Percentiles rank a stretch among this genome's conserved stretches.
Conservation (phyloP, 2,113 vertebrate species). For the Thymallus thymallus region DNA sequence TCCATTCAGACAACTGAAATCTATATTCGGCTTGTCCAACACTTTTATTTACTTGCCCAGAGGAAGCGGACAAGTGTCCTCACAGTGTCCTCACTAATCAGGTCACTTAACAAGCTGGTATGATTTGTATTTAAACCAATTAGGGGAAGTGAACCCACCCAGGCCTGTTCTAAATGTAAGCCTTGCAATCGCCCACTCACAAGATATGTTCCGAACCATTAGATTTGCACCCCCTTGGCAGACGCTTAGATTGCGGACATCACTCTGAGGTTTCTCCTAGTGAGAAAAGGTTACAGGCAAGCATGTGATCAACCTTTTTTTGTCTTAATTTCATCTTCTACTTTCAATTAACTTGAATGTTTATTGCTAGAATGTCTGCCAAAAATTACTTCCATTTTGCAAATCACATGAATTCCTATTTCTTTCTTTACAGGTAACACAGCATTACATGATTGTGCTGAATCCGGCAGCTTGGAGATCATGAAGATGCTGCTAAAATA, state of each 20-base stretch:
- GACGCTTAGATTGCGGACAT: neutral
- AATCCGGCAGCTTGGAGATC: constrained; percentile 98
- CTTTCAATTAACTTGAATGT: too few species aligned
- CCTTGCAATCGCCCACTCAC: neutral
- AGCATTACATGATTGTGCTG: constrained; percentile 93
- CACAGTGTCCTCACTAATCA: too few species aligned
- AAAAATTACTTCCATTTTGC: neutral
- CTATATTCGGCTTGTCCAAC: too few species aligned
- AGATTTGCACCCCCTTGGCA: neutral
- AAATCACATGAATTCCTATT: neutral
- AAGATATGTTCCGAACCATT: neutral
- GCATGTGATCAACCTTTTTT: neutral
- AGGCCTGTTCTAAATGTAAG: neutral
- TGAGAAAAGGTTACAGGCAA: too few species aligned
- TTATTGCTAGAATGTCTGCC: too few species aligned
- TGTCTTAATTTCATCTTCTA: too few species aligned
- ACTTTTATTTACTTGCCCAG: too few species aligned
- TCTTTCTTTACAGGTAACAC: constrained; percentile 85
- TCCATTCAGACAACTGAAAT: too few species aligned
- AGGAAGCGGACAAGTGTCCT: too few species aligned
- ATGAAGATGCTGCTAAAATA: constrained; percentile 97
- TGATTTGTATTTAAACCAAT: constrained; percentile 1
- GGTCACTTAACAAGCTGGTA: neutral
- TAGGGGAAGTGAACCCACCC: neutral
- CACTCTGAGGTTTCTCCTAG: too few species aligned